Evolutionary conservation across 2,113 vertebrate genomes (phyloP).

Genomic region (Trichomycterus rosablanca): DNA sequence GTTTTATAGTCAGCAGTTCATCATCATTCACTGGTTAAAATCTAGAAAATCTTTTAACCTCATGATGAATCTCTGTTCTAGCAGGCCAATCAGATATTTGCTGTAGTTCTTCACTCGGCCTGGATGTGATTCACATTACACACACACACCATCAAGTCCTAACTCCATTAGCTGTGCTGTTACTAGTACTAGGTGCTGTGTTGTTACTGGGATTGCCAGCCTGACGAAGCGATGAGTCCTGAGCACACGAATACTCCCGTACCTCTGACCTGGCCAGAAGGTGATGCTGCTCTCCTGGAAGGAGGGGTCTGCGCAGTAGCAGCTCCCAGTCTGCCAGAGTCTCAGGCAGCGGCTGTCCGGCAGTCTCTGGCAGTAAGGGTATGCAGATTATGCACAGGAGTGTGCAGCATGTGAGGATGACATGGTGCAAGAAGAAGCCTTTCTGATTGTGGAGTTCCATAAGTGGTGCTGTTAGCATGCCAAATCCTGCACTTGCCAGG

Average conservation of each 20-base stretch:
- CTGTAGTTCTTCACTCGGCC: constrained; percentile 17
- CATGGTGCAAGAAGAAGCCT: constrained; percentile 95
- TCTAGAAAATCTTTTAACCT: constrained; percentile 15
- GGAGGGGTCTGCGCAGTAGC: constrained; percentile 84
- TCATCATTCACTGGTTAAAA: constrained; percentile 24
- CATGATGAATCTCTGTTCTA: constrained; percentile 10
- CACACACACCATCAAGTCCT: constrained; percentile 57
- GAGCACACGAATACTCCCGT: constrained; percentile 90
- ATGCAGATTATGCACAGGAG: constrained; percentile 98
- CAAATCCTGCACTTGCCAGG: constrained; percentile 91
- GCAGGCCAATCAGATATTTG: background rate
- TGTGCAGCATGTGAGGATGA: constrained; percentile 97
- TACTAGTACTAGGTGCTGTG: constrained; percentile 65
- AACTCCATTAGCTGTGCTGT: constrained; percentile 81
- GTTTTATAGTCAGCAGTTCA: constrained; percentile 1
- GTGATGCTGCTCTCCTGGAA: constrained; percentile 87
- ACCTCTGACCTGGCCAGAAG: constrained; percentile 86
- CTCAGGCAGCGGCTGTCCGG: constrained; percentile 86
- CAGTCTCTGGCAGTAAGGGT: constrained; percentile 89
- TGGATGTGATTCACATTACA: background rate
- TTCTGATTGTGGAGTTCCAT: constrained; percentile 99
- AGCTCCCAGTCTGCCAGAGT: constrained; percentile 86
- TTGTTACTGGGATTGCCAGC: constrained; percentile 51
- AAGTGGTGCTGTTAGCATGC: constrained; percentile 91
- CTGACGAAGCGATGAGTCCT: constrained; percentile 70